These are phyloP conservation scores for Antechinus flavipes DNA, from an alignment of 2,113 vertebrate genomes.

Conservation along the genomic window DNA sequence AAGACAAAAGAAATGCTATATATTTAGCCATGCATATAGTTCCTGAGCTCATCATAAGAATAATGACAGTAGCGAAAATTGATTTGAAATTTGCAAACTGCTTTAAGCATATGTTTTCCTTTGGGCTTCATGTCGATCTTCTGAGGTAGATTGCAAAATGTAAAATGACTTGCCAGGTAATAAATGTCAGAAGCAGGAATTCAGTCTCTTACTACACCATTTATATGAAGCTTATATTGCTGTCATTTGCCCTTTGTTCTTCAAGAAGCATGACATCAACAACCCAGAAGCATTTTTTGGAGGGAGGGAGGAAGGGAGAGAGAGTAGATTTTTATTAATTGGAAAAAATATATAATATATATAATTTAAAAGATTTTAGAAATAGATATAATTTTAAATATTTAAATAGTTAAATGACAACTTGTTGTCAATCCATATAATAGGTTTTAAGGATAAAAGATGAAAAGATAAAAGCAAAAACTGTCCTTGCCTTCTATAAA, in stretches of 20 bases:
- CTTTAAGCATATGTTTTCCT: neutral
- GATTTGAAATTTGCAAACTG: neutral
- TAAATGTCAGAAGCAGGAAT: neutral
- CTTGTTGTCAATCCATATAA: neutral
- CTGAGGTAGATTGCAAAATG: neutral
- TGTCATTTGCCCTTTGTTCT: no score
- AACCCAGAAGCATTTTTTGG: neutral
- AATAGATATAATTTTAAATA: neutral
- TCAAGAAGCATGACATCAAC: neutral
- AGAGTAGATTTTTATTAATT: neutral
- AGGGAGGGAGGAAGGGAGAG: neutral
- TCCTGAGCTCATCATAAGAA: neutral
- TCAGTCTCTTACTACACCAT: neutral
- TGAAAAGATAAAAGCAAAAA: neutral
- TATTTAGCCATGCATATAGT: neutral
- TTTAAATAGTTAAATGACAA: neutral
- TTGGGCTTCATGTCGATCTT: neutral
- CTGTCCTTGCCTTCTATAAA: neutral
- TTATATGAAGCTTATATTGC: neutral
- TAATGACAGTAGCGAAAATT: neutral
- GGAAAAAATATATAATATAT: neutral
- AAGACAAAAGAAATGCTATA: neutral
- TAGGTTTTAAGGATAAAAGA: neutral
- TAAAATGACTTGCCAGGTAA: neutral
- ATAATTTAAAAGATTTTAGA: no score